Conservation (phyloP, 2,888 invertebrate species). For the Epicampocera succincta region DNA sequence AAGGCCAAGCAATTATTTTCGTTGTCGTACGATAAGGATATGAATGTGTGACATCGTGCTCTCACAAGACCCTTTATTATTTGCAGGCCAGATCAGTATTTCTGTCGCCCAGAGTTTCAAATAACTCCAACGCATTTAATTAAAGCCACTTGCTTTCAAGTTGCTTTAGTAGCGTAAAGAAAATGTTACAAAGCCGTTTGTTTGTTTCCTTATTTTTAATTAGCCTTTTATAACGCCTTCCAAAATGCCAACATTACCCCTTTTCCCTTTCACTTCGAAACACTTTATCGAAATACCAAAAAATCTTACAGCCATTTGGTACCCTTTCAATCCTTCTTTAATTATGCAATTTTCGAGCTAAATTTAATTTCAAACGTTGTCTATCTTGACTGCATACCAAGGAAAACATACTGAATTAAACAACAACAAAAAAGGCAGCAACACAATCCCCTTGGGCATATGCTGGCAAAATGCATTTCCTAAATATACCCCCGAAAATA, state of each 20-base stretch:
- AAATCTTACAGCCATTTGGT: not conserved
- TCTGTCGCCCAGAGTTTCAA: too few species aligned
- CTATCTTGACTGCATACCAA: constrained; percentile 21
- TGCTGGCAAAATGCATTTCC: constrained; percentile 60
- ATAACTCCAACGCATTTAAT: too few species aligned
- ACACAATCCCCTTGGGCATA: constrained; percentile 46
- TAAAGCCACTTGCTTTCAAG: not conserved
- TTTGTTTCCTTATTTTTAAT: constrained; percentile 16
- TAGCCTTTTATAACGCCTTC: constrained; percentile 41
- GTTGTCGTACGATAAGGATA: too few species aligned
- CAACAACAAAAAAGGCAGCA: too few species aligned
- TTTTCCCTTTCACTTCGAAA: not conserved
- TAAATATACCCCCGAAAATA: constrained; percentile 54
- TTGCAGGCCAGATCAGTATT: too few species aligned
- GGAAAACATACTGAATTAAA: constrained; percentile 36
- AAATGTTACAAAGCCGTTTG: too few species aligned
- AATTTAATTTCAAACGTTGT: constrained; percentile 58
- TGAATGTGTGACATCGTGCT: too few species aligned
- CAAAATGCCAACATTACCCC: not conserved
- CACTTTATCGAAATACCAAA: not conserved
- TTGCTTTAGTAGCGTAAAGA: not conserved
- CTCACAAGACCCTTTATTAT: too few species aligned
- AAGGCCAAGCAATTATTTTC: too few species aligned
- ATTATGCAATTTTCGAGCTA: constrained; percentile 61
- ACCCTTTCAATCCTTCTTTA: constrained; percentile 19